phyloP scores from a whole-genome alignment of 2,113 vertebrate species.

The Atractosteus spatula region DNA sequence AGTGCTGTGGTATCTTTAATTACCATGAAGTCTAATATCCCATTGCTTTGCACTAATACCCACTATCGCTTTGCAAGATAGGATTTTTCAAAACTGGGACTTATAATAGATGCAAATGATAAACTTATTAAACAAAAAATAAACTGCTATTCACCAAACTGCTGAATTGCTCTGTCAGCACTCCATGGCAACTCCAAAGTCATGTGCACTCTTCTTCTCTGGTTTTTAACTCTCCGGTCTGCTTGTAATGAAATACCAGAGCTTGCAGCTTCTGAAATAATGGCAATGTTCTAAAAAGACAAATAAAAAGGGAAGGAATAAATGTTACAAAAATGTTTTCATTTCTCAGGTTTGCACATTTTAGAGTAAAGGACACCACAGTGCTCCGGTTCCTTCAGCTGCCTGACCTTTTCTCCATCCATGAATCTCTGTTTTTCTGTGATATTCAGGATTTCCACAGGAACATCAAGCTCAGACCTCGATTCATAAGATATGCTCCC shows the following conservation, averaged over 20 bases:
- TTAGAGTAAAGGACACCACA: not conserved
- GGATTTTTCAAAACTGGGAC: no score
- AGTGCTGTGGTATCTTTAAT: no score
- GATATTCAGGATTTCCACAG: slow-evolving; percentile 95
- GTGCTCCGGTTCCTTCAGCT: not conserved
- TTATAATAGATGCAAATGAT: not conserved
- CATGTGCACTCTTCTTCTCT: slow-evolving; percentile 93
- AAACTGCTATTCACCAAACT: slow-evolving; percentile 77
- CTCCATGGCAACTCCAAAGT: slow-evolving; percentile 96
- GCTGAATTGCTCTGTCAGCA: slow-evolving; percentile 93
- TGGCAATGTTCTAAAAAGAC: slow-evolving; percentile 85
- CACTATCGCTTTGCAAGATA: not conserved
- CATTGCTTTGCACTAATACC: not conserved
- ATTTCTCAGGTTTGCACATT: not conserved
- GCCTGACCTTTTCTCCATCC: slow-evolving; percentile 92
- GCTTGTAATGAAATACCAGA: slow-evolving; percentile 96
- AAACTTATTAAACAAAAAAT: not conserved
- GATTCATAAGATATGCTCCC: slow-evolving; percentile 96
- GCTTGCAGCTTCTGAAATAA: slow-evolving; percentile 97
- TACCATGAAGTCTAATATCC: not conserved
- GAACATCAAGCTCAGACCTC: slow-evolving; percentile 91
- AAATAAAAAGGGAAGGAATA: not conserved
- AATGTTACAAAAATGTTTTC: not conserved
- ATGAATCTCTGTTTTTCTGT: slow-evolving; percentile 98
- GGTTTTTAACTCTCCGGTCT: slow-evolving; percentile 92